These are phyloP conservation scores for Acanthacorydalis orientalis DNA, from an alignment of 2,888 invertebrate genomes.

Conservation along the genomic window DNA sequence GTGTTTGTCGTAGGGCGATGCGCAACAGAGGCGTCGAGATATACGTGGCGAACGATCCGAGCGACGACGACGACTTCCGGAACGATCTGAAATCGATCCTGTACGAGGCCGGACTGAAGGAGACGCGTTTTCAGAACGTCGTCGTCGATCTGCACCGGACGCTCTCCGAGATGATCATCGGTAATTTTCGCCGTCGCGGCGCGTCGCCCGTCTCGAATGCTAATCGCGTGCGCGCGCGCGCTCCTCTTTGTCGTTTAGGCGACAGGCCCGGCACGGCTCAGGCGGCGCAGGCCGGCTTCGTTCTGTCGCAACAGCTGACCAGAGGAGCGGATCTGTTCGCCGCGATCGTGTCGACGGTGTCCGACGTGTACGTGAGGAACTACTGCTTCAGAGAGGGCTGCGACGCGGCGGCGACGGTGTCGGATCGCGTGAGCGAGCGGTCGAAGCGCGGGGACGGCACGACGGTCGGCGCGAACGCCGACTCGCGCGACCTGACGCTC, in stretches of 20 bases:
- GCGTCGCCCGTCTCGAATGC: too few species aligned
- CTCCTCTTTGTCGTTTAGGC: slow-evolving; percentile 26
- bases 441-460: slow-evolving; percentile 15
- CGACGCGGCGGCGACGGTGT: slow-evolving; percentile 26
- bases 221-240: too few species aligned
- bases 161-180: slow-evolving; percentile 25
- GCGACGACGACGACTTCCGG: slow-evolving; percentile 14
- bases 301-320: slow-evolving; percentile 44
- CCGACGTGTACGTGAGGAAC: slow-evolving; percentile 41
- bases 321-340: slow-evolving; percentile 36
- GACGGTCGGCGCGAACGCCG: slow-evolving; percentile 11
- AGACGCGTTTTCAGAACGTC: slow-evolving; percentile 24
- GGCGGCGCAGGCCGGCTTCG: slow-evolving; percentile 43
- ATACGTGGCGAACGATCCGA: slow-evolving; percentile 30
- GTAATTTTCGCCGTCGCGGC: too few species aligned
- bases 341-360: slow-evolving; percentile 39
- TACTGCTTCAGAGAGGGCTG: slow-evolving; percentile 18
- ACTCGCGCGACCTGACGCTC: slow-evolving; percentile 21
- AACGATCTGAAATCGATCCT: slow-evolving; percentile 36
- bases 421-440: slow-evolving; percentile 32
- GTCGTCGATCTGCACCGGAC: slow-evolving; percentile 32
- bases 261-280: slow-evolving; percentile 45
- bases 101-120: slow-evolving; percentile 28
- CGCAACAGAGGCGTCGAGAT: slow-evolving; percentile 94
- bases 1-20: slow-evolving; percentile 52